Evolutionary conservation across 2,888 invertebrate species (phyloP).

Genomic region (Reticulitermes lucifugus): DNA sequence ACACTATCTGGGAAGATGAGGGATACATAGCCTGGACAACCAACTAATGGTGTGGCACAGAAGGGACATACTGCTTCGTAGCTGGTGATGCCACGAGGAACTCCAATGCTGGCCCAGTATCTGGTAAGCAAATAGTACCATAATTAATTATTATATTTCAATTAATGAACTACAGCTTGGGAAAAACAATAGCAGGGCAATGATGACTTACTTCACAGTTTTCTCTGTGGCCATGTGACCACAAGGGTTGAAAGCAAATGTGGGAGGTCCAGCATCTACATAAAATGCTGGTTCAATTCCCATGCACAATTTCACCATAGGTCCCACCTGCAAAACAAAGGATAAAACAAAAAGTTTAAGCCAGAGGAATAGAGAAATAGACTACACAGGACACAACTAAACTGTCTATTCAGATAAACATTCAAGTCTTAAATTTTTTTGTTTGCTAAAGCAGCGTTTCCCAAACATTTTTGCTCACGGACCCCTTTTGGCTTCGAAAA

Average conservation of each 20-base stretch:
- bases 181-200: background rate
- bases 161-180: background rate
- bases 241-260: slow-evolving; percentile 98
- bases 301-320: slow-evolving; percentile 95
- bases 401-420: no score
- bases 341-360: background rate
- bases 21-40: slow-evolving; percentile 91
- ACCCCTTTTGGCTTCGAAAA: no score
- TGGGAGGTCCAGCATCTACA: slow-evolving; percentile 92
- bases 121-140: slow-evolving; percentile 66
- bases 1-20: slow-evolving; percentile 99
- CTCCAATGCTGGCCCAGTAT: slow-evolving; percentile 97
- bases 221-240: slow-evolving; percentile 99
- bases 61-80: slow-evolving; percentile 99
- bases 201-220: slow-evolving; percentile 89
- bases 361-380: no score
- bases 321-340: slow-evolving; percentile 71
- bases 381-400: no score
- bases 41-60: slow-evolving; percentile 94
- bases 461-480: no score
- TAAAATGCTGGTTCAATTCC: slow-evolving; percentile 98
- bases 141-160: background rate
- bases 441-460: no score
- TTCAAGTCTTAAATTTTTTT: no score
- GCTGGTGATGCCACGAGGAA: slow-evolving; percentile 98